These are phyloP conservation scores for Ormyrus thymus DNA, from an alignment of 2,888 invertebrate species.

Conservation along the genomic window DNA sequence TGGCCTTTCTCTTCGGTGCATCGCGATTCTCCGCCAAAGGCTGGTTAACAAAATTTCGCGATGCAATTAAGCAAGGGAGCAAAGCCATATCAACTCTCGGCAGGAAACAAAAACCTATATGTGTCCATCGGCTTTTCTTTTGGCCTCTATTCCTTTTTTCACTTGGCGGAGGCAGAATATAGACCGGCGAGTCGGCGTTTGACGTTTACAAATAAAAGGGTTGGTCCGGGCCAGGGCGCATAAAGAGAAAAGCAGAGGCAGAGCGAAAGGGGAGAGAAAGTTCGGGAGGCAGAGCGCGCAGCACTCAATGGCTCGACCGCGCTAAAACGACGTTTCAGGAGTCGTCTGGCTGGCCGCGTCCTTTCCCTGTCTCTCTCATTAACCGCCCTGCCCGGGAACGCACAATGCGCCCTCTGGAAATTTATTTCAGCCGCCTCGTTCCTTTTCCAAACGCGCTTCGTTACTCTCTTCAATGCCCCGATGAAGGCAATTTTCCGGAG, in stretches of 20 bases:
- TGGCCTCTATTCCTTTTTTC: neutral
- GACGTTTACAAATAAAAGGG: constrained; percentile 55
- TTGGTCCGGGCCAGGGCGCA: no score
- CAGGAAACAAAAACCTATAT: constrained; percentile 32
- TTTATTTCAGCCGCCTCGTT: constrained; percentile 56
- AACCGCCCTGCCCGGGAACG: constrained; percentile 44
- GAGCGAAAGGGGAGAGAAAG: constrained; percentile 1
- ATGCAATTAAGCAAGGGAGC: constrained; percentile 10
- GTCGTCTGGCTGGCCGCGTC: constrained; percentile 33
- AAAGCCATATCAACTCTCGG: neutral
- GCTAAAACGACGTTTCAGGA: constrained; percentile 58
- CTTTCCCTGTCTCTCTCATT: constrained; percentile 43
- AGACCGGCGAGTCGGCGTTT: constrained; percentile 46
- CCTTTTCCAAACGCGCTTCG: constrained; percentile 53
- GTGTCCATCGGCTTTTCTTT: constrained; percentile 36
- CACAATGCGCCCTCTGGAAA: constrained; percentile 55
- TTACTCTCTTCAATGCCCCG: constrained; percentile 54
- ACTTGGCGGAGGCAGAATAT: neutral
- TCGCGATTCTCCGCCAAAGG: constrained; percentile 3
- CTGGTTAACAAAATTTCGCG: constrained; percentile 35
- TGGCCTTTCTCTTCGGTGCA: neutral
- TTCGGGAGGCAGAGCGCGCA: neutral
- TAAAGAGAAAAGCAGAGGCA: no score
- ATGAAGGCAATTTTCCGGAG: constrained; percentile 54
- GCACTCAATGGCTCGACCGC: constrained; percentile 9